Evolutionary conservation across 2,113 vertebrate species (phyloP).

Genomic region (Hippocampus comes): DNA sequence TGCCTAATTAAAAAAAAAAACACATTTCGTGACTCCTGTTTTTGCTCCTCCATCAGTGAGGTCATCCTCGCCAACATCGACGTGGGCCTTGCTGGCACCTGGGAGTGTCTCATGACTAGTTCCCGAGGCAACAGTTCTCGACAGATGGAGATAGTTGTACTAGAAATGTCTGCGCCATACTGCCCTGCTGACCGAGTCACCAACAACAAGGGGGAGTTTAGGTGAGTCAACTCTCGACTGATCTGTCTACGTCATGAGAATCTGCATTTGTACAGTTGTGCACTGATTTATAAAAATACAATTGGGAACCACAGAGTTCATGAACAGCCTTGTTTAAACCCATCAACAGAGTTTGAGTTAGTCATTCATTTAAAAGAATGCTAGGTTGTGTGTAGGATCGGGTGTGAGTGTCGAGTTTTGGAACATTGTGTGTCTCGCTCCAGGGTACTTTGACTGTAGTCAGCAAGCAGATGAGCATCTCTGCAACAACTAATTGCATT

Average conservation of each 20-base stretch:
- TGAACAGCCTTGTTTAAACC: too few relatives aligned
- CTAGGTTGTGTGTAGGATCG: too few relatives aligned
- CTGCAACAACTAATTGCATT: too few relatives aligned
- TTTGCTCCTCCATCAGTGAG: slow-evolving; percentile 71
- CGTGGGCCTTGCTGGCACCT: slow-evolving; percentile 75
- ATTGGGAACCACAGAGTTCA: too few relatives aligned
- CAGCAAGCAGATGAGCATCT: too few relatives aligned
- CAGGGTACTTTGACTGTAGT: too few relatives aligned
- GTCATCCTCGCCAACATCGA: slow-evolving; percentile 86
- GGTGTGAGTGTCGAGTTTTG: too few relatives aligned
- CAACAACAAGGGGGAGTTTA: slow-evolving; percentile 90
- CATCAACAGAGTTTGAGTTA: too few relatives aligned
- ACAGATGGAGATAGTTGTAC: slow-evolving; percentile 84
- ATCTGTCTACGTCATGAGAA: not conserved
- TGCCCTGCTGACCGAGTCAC: slow-evolving; percentile 82
- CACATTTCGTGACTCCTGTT: not conserved
- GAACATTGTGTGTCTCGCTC: too few relatives aligned
- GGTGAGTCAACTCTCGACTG: slow-evolving; percentile 66
- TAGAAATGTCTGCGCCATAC: slow-evolving; percentile 82
- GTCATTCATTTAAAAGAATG: too few relatives aligned
- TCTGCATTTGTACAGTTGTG: not conserved
- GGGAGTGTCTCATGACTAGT: slow-evolving; percentile 86
- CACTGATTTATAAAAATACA: too few relatives aligned
- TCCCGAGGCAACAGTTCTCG: slow-evolving; percentile 82
- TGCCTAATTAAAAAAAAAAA: not conserved